A percentile compares a stretch with the other conserved stretches of the same genome.
Evolutionary conservation across 2,113 vertebrate species (phyloP).

Genomic region (Chamaea fasciata): DNA sequence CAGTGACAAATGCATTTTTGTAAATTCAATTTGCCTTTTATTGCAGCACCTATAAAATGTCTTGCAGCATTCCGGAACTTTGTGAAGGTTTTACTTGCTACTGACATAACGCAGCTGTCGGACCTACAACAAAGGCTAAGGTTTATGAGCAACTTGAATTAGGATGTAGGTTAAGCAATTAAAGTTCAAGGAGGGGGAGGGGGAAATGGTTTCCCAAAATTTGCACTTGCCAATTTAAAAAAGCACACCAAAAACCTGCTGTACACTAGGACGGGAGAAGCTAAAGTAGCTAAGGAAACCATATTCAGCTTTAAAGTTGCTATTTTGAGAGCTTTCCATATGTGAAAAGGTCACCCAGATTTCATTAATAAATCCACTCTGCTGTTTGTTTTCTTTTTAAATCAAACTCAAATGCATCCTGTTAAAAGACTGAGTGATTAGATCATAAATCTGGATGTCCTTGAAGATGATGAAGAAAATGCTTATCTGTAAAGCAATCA

Average conservation of each 20-base stretch:
- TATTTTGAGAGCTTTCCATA: conserved; percentile 62
- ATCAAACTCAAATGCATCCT: conserved; percentile 83
- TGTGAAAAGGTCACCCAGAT: conserved; percentile 82
- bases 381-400: conserved; percentile 82
- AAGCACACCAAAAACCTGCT: neutral
- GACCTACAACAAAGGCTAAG: conserved; percentile 92
- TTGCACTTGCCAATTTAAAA: conserved; percentile 26
- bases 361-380: conserved; percentile 77
- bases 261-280: neutral
- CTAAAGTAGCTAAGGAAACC: neutral
- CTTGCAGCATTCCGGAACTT: conserved; percentile 96
- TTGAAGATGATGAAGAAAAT: conserved; percentile 89
- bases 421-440: conserved; percentile 86
- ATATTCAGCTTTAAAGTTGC: conserved; percentile 17
- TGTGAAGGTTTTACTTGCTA: conserved; percentile 93
- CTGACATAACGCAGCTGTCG: conserved; percentile 94
- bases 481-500: conserved; percentile 91
- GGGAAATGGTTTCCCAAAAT: conserved; percentile 55
- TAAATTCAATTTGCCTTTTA: conserved; percentile 87
- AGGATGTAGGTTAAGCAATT: conserved; percentile 95
- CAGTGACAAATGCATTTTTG: conserved; percentile 82
- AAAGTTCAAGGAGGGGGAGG: conserved; percentile 82
- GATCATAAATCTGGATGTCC: conserved; percentile 91
- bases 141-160: conserved; percentile 94
- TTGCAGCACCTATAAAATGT: conserved; percentile 83